A percentile compares a stretch with the other conserved stretches of the same genome.
These are phyloP conservation scores for Pongo abelii DNA, from an alignment of 2,113 vertebrate genomes.

Conservation along the genomic window DNA sequence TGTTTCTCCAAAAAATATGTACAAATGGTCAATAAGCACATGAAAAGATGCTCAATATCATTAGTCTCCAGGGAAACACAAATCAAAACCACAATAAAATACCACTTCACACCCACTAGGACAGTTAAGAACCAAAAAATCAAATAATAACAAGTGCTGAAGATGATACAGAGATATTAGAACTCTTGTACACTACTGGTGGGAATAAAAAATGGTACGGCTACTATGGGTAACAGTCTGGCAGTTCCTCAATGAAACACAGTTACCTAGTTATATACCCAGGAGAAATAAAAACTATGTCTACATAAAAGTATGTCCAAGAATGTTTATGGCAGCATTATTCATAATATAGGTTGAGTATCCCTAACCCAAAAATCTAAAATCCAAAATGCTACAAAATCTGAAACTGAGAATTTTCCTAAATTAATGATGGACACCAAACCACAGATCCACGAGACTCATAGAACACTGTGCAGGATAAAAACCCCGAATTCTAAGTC, in stretches of 20 bases:
- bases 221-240: too few relatives aligned
- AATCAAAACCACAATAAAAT: not conserved
- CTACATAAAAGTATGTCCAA: not conserved
- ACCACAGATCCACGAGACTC: not conserved
- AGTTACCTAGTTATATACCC: not conserved
- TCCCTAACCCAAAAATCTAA: not conserved
- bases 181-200: too few relatives aligned
- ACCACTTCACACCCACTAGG: not conserved
- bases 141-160: not conserved
- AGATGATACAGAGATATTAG: too few relatives aligned
- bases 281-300: not conserved
- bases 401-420: not conserved
- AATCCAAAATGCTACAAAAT: not conserved
- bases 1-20: too few relatives aligned
- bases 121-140: not conserved
- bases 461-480: not conserved
- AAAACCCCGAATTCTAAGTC: not conserved
- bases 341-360: not conserved
- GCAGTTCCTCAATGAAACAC: too few relatives aligned
- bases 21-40: too few relatives aligned
- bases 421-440: not conserved
- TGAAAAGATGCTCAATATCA: too few relatives aligned
- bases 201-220: too few relatives aligned
- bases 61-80: not conserved
- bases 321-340: not conserved